Conservation (phyloP, 2,888 invertebrate genomes). For the Tanypteryx hageni region DNA sequence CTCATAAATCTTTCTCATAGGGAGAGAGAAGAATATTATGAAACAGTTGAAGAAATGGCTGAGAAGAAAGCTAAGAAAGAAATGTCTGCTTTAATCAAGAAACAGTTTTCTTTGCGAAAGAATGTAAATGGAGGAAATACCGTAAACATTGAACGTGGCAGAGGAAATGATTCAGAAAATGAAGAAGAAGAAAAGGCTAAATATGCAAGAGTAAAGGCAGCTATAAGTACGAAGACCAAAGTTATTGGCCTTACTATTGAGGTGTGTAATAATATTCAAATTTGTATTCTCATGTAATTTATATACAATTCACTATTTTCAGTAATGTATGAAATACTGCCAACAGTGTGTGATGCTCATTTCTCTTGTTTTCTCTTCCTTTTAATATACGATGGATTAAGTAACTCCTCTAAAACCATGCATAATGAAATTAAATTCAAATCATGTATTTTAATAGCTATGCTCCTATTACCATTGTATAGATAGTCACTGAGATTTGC, state of each 20-base stretch:
- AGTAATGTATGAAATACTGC: too few relatives aligned
- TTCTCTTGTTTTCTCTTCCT: too few relatives aligned
- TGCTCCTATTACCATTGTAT: too few relatives aligned
- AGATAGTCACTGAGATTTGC: too few relatives aligned
- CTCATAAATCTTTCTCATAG: conserved; percentile 69
- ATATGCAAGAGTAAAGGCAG: conserved; percentile 83
- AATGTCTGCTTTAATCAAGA: conserved; percentile 79
- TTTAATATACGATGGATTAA: too few relatives aligned
- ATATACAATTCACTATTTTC: too few relatives aligned
- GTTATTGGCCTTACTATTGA: conserved; percentile 85
- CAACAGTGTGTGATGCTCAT: too few relatives aligned
- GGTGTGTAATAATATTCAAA: conserved; percentile 70
- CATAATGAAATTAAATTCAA: too few relatives aligned
- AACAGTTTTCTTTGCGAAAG: conserved; percentile 86
- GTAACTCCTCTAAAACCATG: too few relatives aligned
- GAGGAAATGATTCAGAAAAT: conserved; percentile 67
- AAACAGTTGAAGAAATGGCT: conserved; percentile 74
- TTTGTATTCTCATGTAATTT: neutral
- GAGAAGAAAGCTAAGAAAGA: conserved; percentile 82
- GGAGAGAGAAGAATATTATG: conserved; percentile 74
- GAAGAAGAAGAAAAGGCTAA: conserved; percentile 78
- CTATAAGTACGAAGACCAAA: conserved; percentile 86
- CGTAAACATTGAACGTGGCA: conserved; percentile 68
- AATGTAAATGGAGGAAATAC: conserved; percentile 71
- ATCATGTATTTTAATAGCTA: too few relatives aligned